A percentile compares a stretch with the other conserved stretches of the same genome.
These are phyloP conservation scores for Montipora capitata DNA, from an alignment of 92 coral and sea anemone species.

Conservation along the genomic window DNA sequence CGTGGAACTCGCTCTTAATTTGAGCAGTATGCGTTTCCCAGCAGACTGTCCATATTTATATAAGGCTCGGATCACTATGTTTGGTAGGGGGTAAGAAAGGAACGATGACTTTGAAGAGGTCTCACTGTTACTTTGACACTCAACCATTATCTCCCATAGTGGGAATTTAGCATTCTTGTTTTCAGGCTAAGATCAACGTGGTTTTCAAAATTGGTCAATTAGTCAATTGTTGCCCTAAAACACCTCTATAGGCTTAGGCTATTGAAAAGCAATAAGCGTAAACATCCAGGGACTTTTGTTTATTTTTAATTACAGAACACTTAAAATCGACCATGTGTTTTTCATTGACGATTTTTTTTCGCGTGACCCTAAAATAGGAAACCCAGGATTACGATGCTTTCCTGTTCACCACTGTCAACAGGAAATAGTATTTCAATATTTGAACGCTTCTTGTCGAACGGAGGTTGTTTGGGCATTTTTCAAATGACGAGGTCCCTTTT, in stretches of 20 bases:
- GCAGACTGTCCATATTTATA: conserved; percentile 21
- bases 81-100: conserved; percentile 63
- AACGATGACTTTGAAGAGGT: conserved; percentile 59
- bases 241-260: conserved; percentile 6
- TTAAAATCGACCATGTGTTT: conserved; percentile 54
- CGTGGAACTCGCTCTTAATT: conserved; percentile 21
- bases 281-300: conserved; percentile 30
- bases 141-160: conserved; percentile 53
- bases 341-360: conserved; percentile 37
- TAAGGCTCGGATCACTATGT: conserved; percentile 47
- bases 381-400: conserved; percentile 37
- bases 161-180: conserved; percentile 45
- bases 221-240: background rate
- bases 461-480: conserved; percentile 22
- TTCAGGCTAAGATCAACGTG: conserved; percentile 22
- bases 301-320: conserved; percentile 32
- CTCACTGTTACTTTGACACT: conserved; percentile 59
- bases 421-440: conserved; percentile 47
- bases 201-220: conserved; percentile 41
- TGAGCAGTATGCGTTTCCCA: conserved; percentile 7
- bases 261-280: conserved; percentile 52
- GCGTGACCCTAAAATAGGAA: conserved; percentile 55
- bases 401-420: conserved; percentile 66
- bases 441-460: conserved; percentile 1
- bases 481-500: conserved; percentile 9